These are phyloP conservation scores for Decapterus maruadsi DNA, from an alignment of 2,797 vertebrate species.

Conservation along the genomic window DNA sequence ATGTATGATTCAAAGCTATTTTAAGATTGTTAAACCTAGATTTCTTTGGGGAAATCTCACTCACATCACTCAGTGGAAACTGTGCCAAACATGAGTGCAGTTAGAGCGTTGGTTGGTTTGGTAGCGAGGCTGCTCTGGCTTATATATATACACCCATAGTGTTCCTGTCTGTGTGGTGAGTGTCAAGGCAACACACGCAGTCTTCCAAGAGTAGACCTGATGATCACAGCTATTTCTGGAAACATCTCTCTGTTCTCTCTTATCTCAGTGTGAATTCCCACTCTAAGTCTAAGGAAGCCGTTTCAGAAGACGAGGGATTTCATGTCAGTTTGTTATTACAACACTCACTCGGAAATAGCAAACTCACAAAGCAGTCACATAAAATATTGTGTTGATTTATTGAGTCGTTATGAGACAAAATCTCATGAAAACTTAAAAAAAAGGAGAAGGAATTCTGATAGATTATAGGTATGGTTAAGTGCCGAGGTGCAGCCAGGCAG, in stretches of 20 bases:
- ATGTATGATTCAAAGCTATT: slow-evolving; percentile 84
- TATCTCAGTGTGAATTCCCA: background rate
- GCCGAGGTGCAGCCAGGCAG: background rate
- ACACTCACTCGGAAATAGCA: slow-evolving; percentile 8
- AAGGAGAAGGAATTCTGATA: background rate
- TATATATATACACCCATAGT: background rate
- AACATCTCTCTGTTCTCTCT: background rate
- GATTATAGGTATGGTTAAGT: background rate
- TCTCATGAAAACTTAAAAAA: background rate
- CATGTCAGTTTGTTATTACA: slow-evolving; percentile 6
- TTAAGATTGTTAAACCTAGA: slow-evolving; percentile 78
- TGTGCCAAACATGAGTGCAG: slow-evolving; percentile 62
- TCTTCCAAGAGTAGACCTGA: background rate
- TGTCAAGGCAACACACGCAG: slow-evolving; percentile 8
- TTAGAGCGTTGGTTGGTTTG: slow-evolving; percentile 38
- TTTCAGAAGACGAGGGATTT: slow-evolving; percentile 3
- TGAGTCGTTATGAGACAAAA: background rate
- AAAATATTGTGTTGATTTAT: slow-evolving; percentile 2
- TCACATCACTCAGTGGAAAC: slow-evolving; percentile 63
- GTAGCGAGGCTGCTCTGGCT: slow-evolving; percentile 54
- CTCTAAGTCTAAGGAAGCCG: background rate
- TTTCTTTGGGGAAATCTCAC: slow-evolving; percentile 76
- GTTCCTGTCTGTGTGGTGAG: slow-evolving; percentile 20
- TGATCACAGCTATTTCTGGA: slow-evolving; percentile 12
- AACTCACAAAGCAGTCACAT: slow-evolving; percentile 19